Evolutionary conservation across 2,113 vertebrate genomes (phyloP), one percentile per base, ranked within the genome.

Genomic region (Oceanites oceanicus): DNA sequence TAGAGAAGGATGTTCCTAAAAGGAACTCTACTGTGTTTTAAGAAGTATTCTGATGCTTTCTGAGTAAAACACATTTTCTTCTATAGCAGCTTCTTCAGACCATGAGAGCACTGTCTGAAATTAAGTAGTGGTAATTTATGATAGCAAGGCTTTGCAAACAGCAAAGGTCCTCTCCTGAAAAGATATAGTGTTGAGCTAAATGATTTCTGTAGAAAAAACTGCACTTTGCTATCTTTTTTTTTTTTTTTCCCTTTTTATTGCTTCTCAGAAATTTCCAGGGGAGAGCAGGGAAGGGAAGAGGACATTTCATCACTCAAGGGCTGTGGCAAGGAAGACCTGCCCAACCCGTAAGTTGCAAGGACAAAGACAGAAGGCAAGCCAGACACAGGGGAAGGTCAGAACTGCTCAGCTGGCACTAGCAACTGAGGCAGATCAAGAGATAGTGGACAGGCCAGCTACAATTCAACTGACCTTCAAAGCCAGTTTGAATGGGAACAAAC

Each of bases 251-350:
- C 8, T 42, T 93, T 73, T 73, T 55, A 71, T 45, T 81, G 36
- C 42, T 96, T 93, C 90, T 91, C 76, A 94, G 91, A 95, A 92
- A 83, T 42, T 89, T 61, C 45, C 52, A 50, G 18, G 13, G 55
- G 20, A 94, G 52, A 91, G 13, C 61, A 52, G 36, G 44, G 34
- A 91, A 82, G 47, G 49, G 52, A 80, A 85, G 18, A 58, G 42
- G 73, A 71, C 42, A 81, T 86, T 86, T 83, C 50, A 89, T 47
- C 44, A 50, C 32, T 20, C 42, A 56, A 30, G n/a, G 61, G 34
- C 75, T 77, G 59, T 45, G 58, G 55, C 17, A 70, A 81, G 32
- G 13, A 74, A 65, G 44, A 77, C 26, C 32, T 72, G 61, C 23
- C 30, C 36, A 72, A 66, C 13, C 40, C 58, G 16, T 68, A 86